Evolutionary conservation across 1,140 invertebrate species (phyloP).

Genomic region (Pogonognathellus flavescens): DNA sequence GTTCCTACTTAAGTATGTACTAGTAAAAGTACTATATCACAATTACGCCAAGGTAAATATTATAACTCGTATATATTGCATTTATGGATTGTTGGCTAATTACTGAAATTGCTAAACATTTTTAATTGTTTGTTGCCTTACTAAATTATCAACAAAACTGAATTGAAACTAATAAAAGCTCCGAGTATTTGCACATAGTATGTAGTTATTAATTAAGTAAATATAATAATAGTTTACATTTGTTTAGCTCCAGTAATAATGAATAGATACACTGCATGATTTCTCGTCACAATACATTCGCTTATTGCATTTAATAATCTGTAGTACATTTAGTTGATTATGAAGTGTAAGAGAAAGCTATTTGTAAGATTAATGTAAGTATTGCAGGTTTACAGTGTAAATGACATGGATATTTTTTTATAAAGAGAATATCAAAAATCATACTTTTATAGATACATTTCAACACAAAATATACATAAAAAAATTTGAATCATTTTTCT

Average conservation of each 20-base stretch:
- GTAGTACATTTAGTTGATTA: background rate
- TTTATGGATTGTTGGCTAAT: slow-evolving; percentile 23
- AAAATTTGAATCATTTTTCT: no score
- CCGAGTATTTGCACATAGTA: slow-evolving; percentile 43
- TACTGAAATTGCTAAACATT: background rate
- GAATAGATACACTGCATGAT: background rate
- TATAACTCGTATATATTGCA: slow-evolving; percentile 40
- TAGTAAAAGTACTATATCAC: slow-evolving; percentile 31
- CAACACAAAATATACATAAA: no score
- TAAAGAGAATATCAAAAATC: background rate
- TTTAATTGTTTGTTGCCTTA: background rate
- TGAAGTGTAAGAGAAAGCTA: background rate
- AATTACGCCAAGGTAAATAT: slow-evolving; percentile 46
- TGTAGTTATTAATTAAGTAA: background rate
- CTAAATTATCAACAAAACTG: slow-evolving; percentile 11
- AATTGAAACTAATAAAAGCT: slow-evolving; percentile 37
- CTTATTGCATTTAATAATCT: background rate
- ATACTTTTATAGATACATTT: background rate
- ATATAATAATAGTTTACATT: slow-evolving; percentile 1
- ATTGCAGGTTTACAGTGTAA: background rate
- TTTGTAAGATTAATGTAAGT: background rate
- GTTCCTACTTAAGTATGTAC: slow-evolving; percentile 1
- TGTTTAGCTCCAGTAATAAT: slow-evolving; percentile 6
- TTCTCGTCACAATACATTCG: slow-evolving; percentile 3
- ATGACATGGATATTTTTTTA: slow-evolving; percentile 5